Evolutionary conservation across 2,888 invertebrate genomes (phyloP), one percentile per base, ranked within the genome.

Genomic region (Euzophera pinguis): DNA sequence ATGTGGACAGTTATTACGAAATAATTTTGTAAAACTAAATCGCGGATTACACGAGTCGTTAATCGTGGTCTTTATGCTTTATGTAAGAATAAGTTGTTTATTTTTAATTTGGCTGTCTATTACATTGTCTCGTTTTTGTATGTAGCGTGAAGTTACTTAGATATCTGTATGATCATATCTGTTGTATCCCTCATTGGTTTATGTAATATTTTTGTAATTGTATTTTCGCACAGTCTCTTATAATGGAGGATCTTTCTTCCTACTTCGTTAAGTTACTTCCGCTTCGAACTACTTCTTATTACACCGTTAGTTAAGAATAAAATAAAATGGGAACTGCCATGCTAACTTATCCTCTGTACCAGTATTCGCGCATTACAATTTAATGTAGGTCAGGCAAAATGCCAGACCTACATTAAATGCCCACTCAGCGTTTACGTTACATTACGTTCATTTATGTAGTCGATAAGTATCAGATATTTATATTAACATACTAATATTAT

Each of bases 151-250:
- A 39, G 13, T 27, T 38, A 39, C 39, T 38, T 27, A 49, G 50
- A 38, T 54, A 55, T 55, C 58, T 52, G 53, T 56, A 48, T 69
- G 78, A 78, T 78, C 60, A 61, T 71, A 73, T 71, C 72, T 64
- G 75, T 78, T 83, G 79, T 81, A 82, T 75, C 75, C 74, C 68
- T 77, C 69, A 78, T 74, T 74, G 71, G 60, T 67, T 84, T 87
- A 84, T 71, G 78, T 86, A 81, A 86, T 48, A 49, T 79, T 69
- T 71, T 68, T 68, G 71, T 82, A 85, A 85, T 84, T 80, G 75
- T 75, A 72, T 79, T 80, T 84, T 82, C 84, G 77, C 82, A 86
- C 75, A 79, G 72, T 67, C 75, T 73, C 73, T 75, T 76, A 74
- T 67, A 61, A 57, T 58, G 5, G 52, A 50, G 3, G 55, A 65